Evolutionary conservation across 2,888 invertebrate genomes (phyloP).

Genomic region (Siphlonurus alternatus): DNA sequence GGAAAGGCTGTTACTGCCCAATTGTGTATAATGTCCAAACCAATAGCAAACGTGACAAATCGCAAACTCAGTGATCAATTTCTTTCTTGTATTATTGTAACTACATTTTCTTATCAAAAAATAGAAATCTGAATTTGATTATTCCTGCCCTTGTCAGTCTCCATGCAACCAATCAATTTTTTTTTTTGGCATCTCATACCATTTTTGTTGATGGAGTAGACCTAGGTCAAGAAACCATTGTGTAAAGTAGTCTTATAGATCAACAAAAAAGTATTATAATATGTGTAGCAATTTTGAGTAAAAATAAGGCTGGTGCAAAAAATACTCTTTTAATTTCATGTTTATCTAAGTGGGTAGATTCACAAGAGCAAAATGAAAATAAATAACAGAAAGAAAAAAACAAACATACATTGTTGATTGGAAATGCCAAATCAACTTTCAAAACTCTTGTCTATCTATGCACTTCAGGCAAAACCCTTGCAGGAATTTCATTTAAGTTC

Average conservation of each 20-base stretch:
- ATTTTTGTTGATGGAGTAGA: constrained; percentile 12
- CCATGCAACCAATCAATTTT: background rate
- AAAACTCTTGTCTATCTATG: no score
- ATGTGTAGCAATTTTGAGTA: constrained; percentile 13
- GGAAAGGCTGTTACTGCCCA: constrained; percentile 4
- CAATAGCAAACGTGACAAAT: background rate
- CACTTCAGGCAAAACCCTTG: no score
- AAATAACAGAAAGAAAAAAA: no score
- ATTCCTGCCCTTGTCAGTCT: constrained; percentile 4
- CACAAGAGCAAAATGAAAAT: no score
- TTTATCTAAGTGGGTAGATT: background rate
- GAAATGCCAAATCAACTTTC: no score
- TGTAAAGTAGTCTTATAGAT: constrained; percentile 12
- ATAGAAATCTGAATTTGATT: constrained; percentile 9
- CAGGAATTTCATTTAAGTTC: no score
- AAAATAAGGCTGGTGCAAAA: constrained; percentile 12
- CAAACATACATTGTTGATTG: no score
- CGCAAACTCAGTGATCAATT: background rate
- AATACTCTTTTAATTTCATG: background rate
- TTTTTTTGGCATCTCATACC: constrained; percentile 8
- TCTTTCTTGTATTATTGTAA: constrained; percentile 7
- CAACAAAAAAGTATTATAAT: constrained; percentile 10
- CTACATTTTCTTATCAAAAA: constrained; percentile 9
- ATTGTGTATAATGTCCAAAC: constrained; percentile 1
- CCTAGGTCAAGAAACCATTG: constrained; percentile 11